A percentile compares a stretch with the other conserved stretches of the same genome.
These are phyloP conservation scores for Adoxophyes honmai DNA, from an alignment of 1,140 invertebrate genomes.

Conservation along the genomic window DNA sequence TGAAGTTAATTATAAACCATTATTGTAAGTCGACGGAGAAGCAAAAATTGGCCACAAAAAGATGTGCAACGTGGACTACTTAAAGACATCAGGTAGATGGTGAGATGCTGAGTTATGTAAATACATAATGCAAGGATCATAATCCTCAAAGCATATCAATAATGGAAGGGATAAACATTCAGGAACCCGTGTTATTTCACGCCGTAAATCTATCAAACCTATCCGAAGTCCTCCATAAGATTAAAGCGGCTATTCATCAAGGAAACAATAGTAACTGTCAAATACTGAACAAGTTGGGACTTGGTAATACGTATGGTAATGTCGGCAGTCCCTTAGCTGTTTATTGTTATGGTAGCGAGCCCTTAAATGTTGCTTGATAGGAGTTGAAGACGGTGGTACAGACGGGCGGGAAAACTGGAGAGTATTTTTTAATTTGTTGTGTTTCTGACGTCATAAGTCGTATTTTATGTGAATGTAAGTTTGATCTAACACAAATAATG, in stretches of 20 bases:
- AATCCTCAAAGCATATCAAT: too few relatives aligned
- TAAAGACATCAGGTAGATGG: too few relatives aligned
- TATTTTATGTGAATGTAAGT: too few relatives aligned
- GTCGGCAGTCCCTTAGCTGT: conserved; percentile 37
- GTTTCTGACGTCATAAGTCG: too few relatives aligned
- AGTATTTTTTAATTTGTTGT: too few relatives aligned
- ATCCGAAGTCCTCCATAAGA: conserved; percentile 33
- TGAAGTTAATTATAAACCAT: too few relatives aligned
- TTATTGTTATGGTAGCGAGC: conserved; percentile 68
- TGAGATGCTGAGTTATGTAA: too few relatives aligned
- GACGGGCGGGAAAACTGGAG: conserved; percentile 22
- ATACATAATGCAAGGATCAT: too few relatives aligned
- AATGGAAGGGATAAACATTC: conserved; percentile 7
- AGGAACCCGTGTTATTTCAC: not conserved
- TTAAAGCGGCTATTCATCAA: conserved; percentile 38
- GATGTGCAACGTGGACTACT: too few relatives aligned
- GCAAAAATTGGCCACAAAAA: too few relatives aligned
- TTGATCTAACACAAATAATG: too few relatives aligned
- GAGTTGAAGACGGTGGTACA: conserved; percentile 45
- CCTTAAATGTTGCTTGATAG: conserved; percentile 48
- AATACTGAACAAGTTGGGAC: conserved; percentile 53
- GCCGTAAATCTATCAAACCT: conserved; percentile 13
- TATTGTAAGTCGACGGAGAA: too few relatives aligned
- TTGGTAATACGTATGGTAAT: conserved; percentile 62
- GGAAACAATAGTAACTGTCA: conserved; percentile 47